Evolutionary conservation across 1,140 invertebrate genomes (phyloP).

Genomic region (Bombus huntii): DNA sequence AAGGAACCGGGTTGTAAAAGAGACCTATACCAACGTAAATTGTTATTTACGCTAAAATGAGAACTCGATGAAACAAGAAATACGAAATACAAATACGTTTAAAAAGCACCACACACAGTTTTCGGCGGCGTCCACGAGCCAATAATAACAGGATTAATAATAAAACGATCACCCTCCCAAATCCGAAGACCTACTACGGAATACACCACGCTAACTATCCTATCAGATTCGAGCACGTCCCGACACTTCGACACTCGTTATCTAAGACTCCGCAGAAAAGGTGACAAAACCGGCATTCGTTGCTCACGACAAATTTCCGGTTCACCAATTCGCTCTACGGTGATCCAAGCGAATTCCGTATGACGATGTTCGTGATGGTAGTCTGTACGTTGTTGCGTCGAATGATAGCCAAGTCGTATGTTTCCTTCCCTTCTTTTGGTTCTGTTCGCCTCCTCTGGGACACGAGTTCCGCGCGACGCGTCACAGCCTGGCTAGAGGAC

Average conservation of each 20-base stretch:
- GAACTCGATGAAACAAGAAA: conserved; percentile 1
- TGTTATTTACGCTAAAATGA: neutral
- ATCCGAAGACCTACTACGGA: neutral
- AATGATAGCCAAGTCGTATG: too few relatives aligned
- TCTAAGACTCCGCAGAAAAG: neutral
- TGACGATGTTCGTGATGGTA: neutral
- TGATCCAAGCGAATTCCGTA: neutral
- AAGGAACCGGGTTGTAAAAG: neutral
- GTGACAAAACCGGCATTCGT: neutral
- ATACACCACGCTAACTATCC: conserved; percentile 36
- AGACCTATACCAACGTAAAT: neutral
- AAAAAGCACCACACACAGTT: conserved; percentile 59
- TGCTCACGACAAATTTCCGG: neutral
- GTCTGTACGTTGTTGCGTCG: too few relatives aligned
- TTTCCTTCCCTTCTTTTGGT: too few relatives aligned
- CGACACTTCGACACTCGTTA: conserved; percentile 37
- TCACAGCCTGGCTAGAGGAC: neutral
- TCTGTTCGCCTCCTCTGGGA: neutral
- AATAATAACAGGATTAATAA: too few relatives aligned
- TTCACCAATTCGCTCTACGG: neutral
- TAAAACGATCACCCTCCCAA: conserved; percentile 36
- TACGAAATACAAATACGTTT: conserved; percentile 4
- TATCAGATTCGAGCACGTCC: neutral
- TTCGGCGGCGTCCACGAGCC: conserved; percentile 20
- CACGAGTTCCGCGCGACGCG: conserved; percentile 5